Conservation (phyloP, 1,140 invertebrate genomes). For the Eubasilissa regina region DNA sequence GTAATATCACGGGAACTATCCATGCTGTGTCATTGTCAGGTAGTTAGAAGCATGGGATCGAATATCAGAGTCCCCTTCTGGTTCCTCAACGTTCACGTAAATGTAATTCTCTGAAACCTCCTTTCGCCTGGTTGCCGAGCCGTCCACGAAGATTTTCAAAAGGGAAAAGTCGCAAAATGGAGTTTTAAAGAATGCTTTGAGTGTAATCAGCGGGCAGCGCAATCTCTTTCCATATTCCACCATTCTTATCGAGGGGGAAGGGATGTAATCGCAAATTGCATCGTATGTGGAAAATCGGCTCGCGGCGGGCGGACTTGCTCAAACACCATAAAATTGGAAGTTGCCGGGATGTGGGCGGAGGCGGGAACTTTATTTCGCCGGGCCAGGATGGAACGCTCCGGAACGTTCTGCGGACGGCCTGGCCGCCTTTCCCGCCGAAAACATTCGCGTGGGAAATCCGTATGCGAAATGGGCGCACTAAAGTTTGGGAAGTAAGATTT, state of each 20-base stretch:
- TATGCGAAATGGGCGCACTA: slow-evolving; percentile 1
- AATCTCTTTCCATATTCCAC: slow-evolving; percentile 53
- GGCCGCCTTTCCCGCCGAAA: slow-evolving; percentile 8
- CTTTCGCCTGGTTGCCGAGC: background rate
- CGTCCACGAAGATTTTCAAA: background rate
- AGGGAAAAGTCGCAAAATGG: background rate
- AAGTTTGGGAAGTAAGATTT: background rate
- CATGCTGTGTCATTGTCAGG: too few relatives aligned
- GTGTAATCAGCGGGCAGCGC: slow-evolving; percentile 52
- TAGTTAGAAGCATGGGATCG: too few relatives aligned
- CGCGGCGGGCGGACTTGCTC: slow-evolving; percentile 68
- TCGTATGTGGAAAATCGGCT: slow-evolving; percentile 59
- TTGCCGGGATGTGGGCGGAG: slow-evolving; percentile 62
- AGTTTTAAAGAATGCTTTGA: slow-evolving; percentile 42
- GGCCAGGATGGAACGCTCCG: background rate
- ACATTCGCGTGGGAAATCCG: slow-evolving; percentile 27
- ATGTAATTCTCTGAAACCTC: background rate
- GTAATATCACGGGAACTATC: too few relatives aligned
- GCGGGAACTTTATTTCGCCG: background rate
- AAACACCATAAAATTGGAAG: slow-evolving; percentile 74
- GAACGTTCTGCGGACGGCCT: background rate
- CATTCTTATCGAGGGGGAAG: slow-evolving; percentile 58
- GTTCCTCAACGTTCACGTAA: background rate
- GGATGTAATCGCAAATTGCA: slow-evolving; percentile 60
- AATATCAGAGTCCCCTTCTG: too few relatives aligned